Base-by-base conservation (phyloP, 2,888 invertebrate genomes). In the Drosophila leonis region DNA sequence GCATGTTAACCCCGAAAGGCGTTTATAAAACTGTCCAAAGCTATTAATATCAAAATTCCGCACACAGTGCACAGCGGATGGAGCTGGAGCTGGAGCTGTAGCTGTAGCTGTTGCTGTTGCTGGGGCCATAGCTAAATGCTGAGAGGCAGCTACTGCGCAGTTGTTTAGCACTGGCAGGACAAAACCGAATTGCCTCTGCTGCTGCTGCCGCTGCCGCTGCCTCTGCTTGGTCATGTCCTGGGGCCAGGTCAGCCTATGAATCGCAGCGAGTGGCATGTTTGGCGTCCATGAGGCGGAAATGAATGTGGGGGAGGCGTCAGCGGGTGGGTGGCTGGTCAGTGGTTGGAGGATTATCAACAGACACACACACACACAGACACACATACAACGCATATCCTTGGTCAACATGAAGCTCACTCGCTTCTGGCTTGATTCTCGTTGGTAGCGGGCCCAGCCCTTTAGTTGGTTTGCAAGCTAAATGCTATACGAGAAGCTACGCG, bases 1-100 rank as follows among this genome's bases (percentile, higher is more conserved):
- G 80, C 89, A 87, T 87, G 86, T 87, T 87, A 88, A 90, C 86
- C 86, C 86, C 90, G 87, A 87, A 87, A 87, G 90, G 90, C 86
- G 90, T 87, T 87, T 87, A 90, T 90, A 87, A 87, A 90, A 80
- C 90, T 87, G 86, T 87, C 90, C 89, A 90, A 90, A 84, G 89
- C 90, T 89, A 90, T 87, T 87, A 87, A 87, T 87, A 87, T 87
- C 86, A 87, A 90, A 90, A 90, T 89, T 84, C 90, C 70, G 81
- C 72, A 84, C 88, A 88, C 72, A 73, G 41, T 56, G 37, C 31
- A 55, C 35, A 59, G 10, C 37, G 46, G 6, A 35, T 49, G 18
- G 42, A 20, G 35, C 33, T 15, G 39, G 46, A 27, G 60, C 46
- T 24, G 54, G 41, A 7, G 57, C 7, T 8, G 33, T 42, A 13